Conservation (phyloP, 2,113 vertebrate genomes). For the Suricata suricatta region DNA sequence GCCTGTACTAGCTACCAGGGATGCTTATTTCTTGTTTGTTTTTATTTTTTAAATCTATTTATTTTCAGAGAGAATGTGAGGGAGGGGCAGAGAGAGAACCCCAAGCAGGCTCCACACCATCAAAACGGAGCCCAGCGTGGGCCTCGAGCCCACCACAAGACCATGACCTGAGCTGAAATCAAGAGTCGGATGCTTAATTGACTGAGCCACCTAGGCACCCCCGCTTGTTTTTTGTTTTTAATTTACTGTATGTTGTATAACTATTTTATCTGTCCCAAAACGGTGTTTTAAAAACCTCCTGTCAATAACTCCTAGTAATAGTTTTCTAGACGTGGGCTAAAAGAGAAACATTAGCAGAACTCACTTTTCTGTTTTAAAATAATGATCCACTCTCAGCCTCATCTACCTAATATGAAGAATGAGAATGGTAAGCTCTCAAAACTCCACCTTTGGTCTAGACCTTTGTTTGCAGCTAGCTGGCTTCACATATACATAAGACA, state of each 20-base stretch:
- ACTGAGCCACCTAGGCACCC: too few relatives aligned
- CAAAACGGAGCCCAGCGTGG: too few relatives aligned
- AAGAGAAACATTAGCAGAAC: neutral
- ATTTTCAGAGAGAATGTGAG: too few relatives aligned
- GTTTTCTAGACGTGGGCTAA: neutral
- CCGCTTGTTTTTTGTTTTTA: neutral
- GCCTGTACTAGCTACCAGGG: neutral
- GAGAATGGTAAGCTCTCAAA: neutral
- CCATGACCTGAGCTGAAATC: too few relatives aligned
- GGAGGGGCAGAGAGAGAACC: too few relatives aligned
- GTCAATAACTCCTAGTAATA: neutral
- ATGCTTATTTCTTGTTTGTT: neutral
- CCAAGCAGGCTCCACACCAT: too few relatives aligned
- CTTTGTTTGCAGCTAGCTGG: neutral
- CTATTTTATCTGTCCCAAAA: slow-evolving; percentile 30
- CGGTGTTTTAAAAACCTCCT: neutral
- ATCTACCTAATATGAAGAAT: neutral
- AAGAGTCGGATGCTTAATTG: too few relatives aligned
- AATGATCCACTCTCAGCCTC: neutral
- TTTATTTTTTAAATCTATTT: neutral
- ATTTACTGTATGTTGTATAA: neutral
- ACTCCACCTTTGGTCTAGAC: neutral
- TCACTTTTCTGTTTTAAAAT: neutral
- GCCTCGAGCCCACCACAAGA: too few relatives aligned
- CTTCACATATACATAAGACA: neutral